These are phyloP conservation scores for Drosophila pruinosa DNA, from an alignment of 1,140 invertebrate genomes.

Conservation along the genomic window DNA sequence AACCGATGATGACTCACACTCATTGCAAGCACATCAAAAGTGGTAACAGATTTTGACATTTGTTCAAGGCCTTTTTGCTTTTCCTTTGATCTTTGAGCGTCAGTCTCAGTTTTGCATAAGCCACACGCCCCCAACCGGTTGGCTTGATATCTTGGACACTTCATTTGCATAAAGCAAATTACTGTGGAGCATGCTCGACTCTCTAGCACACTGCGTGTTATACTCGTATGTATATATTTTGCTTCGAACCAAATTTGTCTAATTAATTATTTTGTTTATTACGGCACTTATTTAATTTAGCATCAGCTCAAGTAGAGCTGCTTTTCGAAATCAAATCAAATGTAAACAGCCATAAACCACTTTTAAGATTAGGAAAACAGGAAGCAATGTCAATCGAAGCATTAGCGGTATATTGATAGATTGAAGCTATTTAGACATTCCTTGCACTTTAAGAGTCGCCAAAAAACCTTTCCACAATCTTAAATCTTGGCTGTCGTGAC, in stretches of 20 bases:
- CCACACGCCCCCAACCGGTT: slow-evolving; percentile 51
- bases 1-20: slow-evolving; percentile 19
- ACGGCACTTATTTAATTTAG: too few relatives aligned
- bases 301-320: too few relatives aligned
- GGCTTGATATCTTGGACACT: slow-evolving; percentile 14
- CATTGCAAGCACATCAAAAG: slow-evolving; percentile 9
- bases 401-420: neutral
- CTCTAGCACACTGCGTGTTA: too few relatives aligned
- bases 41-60: slow-evolving; percentile 51
- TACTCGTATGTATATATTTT: too few relatives aligned
- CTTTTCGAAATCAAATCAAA: too few relatives aligned
- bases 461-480: slow-evolving; percentile 2
- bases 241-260: too few relatives aligned
- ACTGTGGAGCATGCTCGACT: neutral
- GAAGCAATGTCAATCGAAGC: neutral
- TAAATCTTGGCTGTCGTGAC: slow-evolving; percentile 36
- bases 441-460: neutral
- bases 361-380: too few relatives aligned
- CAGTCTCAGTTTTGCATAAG: slow-evolving; percentile 23
- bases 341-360: neutral
- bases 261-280: too few relatives aligned
- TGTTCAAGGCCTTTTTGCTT: slow-evolving; percentile 45
- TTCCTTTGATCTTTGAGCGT: slow-evolving; percentile 35
- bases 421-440: neutral
- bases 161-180: neutral